Percentiles rank a stretch among this genome's conserved stretches.
phyloP scores from a whole-genome alignment of 2,888 invertebrate species.

The Leistus spinibarbis region DNA sequence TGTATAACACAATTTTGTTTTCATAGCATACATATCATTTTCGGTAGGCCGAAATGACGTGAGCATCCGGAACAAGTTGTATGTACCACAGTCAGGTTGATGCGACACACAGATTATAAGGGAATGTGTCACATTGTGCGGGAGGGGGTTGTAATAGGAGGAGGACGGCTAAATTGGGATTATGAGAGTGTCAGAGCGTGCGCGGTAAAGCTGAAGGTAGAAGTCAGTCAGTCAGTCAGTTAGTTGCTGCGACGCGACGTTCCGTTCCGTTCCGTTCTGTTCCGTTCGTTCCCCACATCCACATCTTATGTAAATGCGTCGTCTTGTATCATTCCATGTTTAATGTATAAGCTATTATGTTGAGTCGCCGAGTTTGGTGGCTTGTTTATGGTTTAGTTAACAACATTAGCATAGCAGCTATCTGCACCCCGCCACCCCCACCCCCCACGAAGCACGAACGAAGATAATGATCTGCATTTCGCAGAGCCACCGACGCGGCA shows the following conservation, averaged over 20 bases:
- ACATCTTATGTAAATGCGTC: conserved; percentile 54
- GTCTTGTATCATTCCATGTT: conserved; percentile 54
- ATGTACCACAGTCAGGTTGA: too few species aligned
- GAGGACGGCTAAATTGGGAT: conserved; percentile 31
- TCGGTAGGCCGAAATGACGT: too few species aligned
- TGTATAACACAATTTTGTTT: too few species aligned
- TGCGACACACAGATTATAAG: too few species aligned
- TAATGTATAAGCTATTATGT: conserved; percentile 57
- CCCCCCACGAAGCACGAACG: too few species aligned
- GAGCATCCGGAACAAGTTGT: too few species aligned
- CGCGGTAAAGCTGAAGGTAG: neutral
- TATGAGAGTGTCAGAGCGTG: conserved; percentile 33
- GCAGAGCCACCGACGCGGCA: conserved; percentile 45
- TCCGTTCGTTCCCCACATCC: conserved; percentile 49
- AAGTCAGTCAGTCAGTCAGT: conserved; percentile 7
- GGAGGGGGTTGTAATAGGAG: too few species aligned
- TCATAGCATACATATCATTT: too few species aligned
- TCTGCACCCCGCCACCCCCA: conserved; percentile 46
- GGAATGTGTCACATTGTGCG: too few species aligned
- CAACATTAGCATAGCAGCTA: conserved; percentile 54
- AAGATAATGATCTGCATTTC: conserved; percentile 52
- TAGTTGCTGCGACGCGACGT: too few species aligned
- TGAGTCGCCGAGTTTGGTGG: conserved; percentile 49
- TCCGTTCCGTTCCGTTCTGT: too few species aligned
- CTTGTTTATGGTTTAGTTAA: conserved; percentile 56